A percentile compares a stretch with the other conserved stretches of the same genome.
These are phyloP conservation scores for Capitella teleta DNA, from an alignment of 1,140 invertebrate genomes.

Conservation along the genomic window DNA sequence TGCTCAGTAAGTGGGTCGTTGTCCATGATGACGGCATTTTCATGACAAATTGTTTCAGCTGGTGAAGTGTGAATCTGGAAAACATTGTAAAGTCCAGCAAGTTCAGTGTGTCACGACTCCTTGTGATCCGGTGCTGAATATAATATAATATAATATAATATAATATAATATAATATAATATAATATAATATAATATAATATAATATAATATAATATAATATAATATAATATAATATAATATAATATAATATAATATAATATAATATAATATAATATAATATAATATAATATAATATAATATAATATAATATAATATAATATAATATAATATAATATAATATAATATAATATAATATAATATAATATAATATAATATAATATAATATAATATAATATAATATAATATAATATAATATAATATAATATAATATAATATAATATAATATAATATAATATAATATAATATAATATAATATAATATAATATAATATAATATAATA, in stretches of 20 bases:
- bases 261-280: background rate
- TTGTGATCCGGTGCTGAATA: too few species aligned
- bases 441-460: conserved; percentile 1
- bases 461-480: conserved; percentile 1
- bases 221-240: conserved; percentile 1
- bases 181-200: conserved; percentile 1
- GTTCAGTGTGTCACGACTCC: too few species aligned
- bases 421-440: conserved; percentile 1
- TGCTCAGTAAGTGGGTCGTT: too few species aligned
- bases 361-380: background rate
- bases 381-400: background rate
- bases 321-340: background rate
- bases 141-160: conserved; percentile 1
- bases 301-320: background rate
- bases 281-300: background rate
- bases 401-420: conserved; percentile 1
- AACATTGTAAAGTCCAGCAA: too few species aligned
- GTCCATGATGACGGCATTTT: too few species aligned
- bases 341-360: background rate
- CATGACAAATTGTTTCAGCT: too few species aligned
- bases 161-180: conserved; percentile 1
- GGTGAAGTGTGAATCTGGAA: too few species aligned
- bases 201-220: conserved; percentile 1
- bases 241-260: background rate
- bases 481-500: conserved; percentile 1